These are phyloP conservation scores for Choreutis nemorana DNA, from an alignment of 2,888 invertebrate species.

Conservation along the genomic window DNA sequence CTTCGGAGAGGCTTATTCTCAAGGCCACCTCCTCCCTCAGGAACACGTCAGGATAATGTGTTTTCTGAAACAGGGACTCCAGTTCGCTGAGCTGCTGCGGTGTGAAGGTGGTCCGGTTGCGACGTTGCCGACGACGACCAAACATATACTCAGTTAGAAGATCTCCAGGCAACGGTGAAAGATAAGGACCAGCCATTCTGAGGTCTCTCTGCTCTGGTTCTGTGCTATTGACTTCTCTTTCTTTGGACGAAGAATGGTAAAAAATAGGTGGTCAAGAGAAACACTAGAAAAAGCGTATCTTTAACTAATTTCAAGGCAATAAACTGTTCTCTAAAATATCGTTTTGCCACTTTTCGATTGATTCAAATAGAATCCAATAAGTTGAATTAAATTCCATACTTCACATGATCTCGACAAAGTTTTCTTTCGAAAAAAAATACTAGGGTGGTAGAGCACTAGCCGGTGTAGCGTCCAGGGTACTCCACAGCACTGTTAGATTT, in stretches of 20 bases:
- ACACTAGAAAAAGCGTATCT: no score
- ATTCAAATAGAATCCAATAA: conserved; percentile 1
- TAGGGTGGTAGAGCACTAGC: conserved; percentile 5
- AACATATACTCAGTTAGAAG: conserved; percentile 94
- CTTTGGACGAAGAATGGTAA: no score
- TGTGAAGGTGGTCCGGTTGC: conserved; percentile 93
- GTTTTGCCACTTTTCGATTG: conserved; percentile 2
- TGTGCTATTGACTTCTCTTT: no score
- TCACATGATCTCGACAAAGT: conserved; percentile 12
- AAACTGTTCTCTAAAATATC: no score
- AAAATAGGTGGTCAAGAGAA: no score
- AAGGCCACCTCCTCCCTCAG: conserved; percentile 90
- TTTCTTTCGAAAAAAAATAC: background rate
- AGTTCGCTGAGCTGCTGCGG: conserved; percentile 92
- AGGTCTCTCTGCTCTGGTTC: no score
- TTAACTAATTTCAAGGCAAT: no score
- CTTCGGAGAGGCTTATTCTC: conserved; percentile 90
- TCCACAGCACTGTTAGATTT: conserved; percentile 43
- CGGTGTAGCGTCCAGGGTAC: conserved; percentile 26
- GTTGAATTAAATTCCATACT: conserved; percentile 5
- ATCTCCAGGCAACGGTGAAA: conserved; percentile 86
- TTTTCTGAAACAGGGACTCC: conserved; percentile 92
- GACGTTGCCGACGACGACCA: conserved; percentile 84
- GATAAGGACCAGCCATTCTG: conserved; percentile 84
- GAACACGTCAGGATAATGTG: conserved; percentile 92